Percentiles rank a stretch among this genome's conserved stretches.
These are phyloP conservation scores for Pachycephala philippinensis DNA, from an alignment of 2,113 vertebrate species.

Conservation along the genomic window DNA sequence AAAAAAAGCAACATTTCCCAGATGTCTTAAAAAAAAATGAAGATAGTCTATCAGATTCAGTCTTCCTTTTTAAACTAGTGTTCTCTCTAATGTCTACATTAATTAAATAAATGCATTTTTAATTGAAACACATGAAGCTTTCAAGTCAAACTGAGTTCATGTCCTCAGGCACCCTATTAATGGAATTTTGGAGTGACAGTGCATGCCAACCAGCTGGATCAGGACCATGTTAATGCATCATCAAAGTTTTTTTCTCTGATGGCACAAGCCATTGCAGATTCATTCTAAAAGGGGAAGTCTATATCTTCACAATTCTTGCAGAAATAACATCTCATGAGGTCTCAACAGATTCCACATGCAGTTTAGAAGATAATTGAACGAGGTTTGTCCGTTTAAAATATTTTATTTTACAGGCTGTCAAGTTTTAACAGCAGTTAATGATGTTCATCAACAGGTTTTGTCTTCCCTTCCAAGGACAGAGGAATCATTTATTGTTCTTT, in stretches of 20 bases:
- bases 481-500: not conserved
- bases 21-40: not conserved
- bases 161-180: slow-evolving; percentile 59
- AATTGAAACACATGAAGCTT: slow-evolving; percentile 62
- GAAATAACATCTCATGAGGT: not conserved
- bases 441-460: not conserved
- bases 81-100: slow-evolving; percentile 56
- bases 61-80: slow-evolving; percentile 14
- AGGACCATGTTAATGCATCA: slow-evolving; percentile 36
- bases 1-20: not conserved
- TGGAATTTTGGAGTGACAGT: slow-evolving; percentile 49
- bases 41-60: slow-evolving; percentile 4
- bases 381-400: not conserved
- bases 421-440: not conserved
- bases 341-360: not conserved
- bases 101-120: slow-evolving; percentile 68
- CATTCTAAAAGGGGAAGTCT: not conserved
- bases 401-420: not conserved
- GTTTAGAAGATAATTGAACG: not conserved
- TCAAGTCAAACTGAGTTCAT: slow-evolving; percentile 60
- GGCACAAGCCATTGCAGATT: not conserved
- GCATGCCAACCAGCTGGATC: slow-evolving; percentile 34
- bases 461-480: not conserved
- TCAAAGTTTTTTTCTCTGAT: slow-evolving; percentile 23
- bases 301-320: not conserved